Percentiles rank a stretch among this genome's conserved stretches.
phyloP scores from a whole-genome alignment of 1,140 invertebrate genomes.

The Anoplolepis gracilipes region DNA sequence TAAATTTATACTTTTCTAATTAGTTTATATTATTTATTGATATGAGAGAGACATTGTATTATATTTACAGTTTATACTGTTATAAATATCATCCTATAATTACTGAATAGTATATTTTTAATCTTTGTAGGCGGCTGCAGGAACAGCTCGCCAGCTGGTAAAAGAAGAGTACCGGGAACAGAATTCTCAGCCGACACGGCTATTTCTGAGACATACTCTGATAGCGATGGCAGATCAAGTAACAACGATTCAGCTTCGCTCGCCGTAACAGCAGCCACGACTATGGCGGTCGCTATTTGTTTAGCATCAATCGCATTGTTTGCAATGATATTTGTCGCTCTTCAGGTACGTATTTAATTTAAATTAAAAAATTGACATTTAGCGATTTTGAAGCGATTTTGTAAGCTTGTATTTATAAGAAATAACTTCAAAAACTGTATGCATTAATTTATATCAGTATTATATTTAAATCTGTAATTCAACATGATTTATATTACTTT shows the following conservation, averaged over 20 bases:
- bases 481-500: neutral
- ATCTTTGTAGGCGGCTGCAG: slow-evolving; percentile 87
- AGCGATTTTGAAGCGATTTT: too few relatives aligned
- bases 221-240: slow-evolving; percentile 78
- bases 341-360: slow-evolving; percentile 86
- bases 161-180: slow-evolving; percentile 89
- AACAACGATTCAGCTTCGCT: slow-evolving; percentile 81
- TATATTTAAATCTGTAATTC: neutral
- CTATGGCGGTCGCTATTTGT: slow-evolving; percentile 89
- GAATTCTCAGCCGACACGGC: slow-evolving; percentile 84
- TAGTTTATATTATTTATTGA: neutral
- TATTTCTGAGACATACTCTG: slow-evolving; percentile 77
- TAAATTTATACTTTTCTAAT: neutral
- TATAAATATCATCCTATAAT: slow-evolving; percentile 5
- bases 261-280: slow-evolving; percentile 88
- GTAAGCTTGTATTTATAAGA: too few relatives aligned
- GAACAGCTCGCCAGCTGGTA: slow-evolving; percentile 91
- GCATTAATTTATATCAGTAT: neutral
- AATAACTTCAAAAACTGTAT: neutral
- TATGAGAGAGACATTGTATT: neutral
- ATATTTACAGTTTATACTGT: too few relatives aligned
- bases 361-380: neutral
- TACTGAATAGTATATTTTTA: slow-evolving; percentile 30
- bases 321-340: slow-evolving; percentile 88
- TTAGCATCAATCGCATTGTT: slow-evolving; percentile 89